Conservation (phyloP, 2,888 invertebrate species). For the Ichneumon xanthorius region DNA sequence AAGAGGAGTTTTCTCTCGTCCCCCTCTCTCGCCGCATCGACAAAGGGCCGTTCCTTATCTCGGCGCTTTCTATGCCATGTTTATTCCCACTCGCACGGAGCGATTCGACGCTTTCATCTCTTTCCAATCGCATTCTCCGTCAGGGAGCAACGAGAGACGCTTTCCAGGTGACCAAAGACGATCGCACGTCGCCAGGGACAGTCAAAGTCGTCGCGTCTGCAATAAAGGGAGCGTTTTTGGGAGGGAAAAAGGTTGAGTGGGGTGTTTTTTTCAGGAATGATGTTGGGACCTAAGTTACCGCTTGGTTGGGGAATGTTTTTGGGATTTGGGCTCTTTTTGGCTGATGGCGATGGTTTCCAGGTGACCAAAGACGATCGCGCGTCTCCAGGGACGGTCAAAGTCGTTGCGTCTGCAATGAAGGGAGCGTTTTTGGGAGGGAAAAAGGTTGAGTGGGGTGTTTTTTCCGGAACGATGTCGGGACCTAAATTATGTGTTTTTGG, state of each 20-base stretch:
- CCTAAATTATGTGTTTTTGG: neutral
- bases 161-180: conserved; percentile 18
- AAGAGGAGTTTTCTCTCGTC: conserved; percentile 6
- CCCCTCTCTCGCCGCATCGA: conserved; percentile 8
- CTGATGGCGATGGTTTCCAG: neutral
- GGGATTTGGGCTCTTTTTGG: neutral
- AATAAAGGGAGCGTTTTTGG: neutral
- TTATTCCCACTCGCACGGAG: neutral
- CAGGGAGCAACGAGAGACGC: conserved; percentile 4
- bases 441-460: neutral
- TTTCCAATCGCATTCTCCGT: conserved; percentile 2
- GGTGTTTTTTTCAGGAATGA: neutral
- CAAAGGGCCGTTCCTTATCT: conserved; percentile 21
- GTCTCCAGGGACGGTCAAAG: conserved; percentile 6
- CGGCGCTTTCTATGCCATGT: neutral
- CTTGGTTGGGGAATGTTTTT: neutral
- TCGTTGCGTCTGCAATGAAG: neutral
- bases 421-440: neutral
- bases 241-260: neutral
- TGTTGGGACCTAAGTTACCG: no score
- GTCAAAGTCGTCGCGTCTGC: neutral
- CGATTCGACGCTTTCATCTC: conserved; percentile 16
- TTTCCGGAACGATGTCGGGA: no score
- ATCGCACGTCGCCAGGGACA: conserved; percentile 7
- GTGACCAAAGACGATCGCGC: conserved; percentile 10